Percentiles rank a stretch among this genome's conserved stretches.
These are phyloP conservation scores for Micrastur ruficollis DNA, from an alignment of 2,797 vertebrate genomes.

Conservation along the genomic window DNA sequence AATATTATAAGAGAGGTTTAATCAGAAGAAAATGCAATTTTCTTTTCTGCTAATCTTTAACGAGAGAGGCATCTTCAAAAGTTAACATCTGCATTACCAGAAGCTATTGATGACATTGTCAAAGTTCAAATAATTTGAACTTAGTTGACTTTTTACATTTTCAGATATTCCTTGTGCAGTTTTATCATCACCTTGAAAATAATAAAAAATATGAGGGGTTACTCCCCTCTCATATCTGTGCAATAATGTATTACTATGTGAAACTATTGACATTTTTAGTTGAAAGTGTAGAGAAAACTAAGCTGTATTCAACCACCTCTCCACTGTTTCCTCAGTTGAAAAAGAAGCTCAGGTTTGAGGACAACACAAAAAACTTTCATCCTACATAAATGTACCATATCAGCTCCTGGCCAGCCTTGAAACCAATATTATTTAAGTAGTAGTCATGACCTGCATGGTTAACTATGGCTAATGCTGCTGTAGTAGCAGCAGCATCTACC, in stretches of 20 bases:
- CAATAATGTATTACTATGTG: neutral
- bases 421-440: neutral
- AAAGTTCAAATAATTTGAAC: neutral
- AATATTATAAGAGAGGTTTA: neutral
- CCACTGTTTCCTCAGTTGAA: neutral
- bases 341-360: neutral
- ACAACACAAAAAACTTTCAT: neutral
- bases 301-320: neutral
- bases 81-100: neutral
- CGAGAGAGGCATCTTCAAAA: neutral
- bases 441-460: neutral
- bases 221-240: neutral
- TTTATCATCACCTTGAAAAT: neutral
- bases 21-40: neutral
- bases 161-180: neutral
- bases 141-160: neutral
- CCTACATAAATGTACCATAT: neutral
- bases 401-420: neutral
- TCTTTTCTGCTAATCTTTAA: neutral
- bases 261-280: neutral
- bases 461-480: neutral
- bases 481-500: neutral
- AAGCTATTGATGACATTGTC: neutral
- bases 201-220: accelerated
- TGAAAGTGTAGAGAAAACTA: neutral